Evolutionary conservation across 2,113 vertebrate genomes (phyloP), one percentile per base, ranked within the genome.

Genomic region (Serranochromis macrocephalus): DNA sequence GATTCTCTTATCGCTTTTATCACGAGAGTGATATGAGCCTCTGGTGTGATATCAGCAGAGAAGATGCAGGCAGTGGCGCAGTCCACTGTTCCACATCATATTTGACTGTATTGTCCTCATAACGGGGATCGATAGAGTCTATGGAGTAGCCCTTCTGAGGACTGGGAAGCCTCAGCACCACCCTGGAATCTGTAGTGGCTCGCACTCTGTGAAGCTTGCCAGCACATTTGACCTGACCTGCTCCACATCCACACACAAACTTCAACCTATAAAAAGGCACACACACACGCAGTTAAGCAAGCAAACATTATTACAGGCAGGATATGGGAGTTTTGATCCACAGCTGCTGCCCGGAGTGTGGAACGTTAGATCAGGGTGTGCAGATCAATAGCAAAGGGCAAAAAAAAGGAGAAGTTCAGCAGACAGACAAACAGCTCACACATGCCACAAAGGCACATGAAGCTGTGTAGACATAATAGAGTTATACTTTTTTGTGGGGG

Each of bases 141-240:
- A 6, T 24, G 82, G 31, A 73, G 29, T 21, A 80, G 84, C 73
- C 54, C 83, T 31, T 66, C 61, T 81, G 57, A 80, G 31, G 38
- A 13, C 5, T 36, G 66, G 68, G 75, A 26, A n/a, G 17, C 47
- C 31, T 86, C 83, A 85, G 83, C 92, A 84, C 31, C 92, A 84
- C 36, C 91, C 86, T 84, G 58, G 73, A 84, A 80, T 87, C 86
- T 85, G 88, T 36, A 54, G 16, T 86, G 88, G 90, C 80, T 5
- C 21, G 71, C 89, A 49, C 71, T 49, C 24, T 29, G 42, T 29
- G 45, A 78, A 78, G 45, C 71, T 49, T 78, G 42, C 16, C 71
- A 78, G 45, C 42, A 49, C 71, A 31, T 49, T 78, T 78, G 45
- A 49, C 26, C 45, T 78, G 26, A 45, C 45, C 71, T 78, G 45